Evolutionary conservation across 1,140 invertebrate genomes (phyloP), one percentile per base, ranked within the genome.

Genomic region (Myzus persicae): DNA sequence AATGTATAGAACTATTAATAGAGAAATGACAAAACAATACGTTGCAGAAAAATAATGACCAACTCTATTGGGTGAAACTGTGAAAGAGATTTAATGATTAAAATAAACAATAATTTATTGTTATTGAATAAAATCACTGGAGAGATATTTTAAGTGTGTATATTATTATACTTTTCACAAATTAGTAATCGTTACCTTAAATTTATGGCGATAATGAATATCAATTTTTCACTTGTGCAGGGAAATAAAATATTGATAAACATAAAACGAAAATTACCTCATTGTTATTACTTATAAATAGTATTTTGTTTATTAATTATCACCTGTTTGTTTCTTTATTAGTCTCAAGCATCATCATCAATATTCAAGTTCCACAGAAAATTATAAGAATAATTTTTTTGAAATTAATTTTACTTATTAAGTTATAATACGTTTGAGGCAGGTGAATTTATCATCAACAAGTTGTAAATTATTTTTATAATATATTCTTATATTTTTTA

Each of bases 21-120:
- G 38, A 42, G 38, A 59, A 90, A 90, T 42, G 54, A 90, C 24
- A 90, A 90, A 90, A 90, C 89, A 67, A 90, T 90, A 67, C 54
- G 26, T 40, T 6, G 26, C 24, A 59, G 26, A 90, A 40, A 40
- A 40, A 90, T 59, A 67, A 90, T 46, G 89, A 90, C 89, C 89
- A 67, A 48, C 67, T 90, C 26, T 90, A 90, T 11, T 8, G 38
- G 38, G 59, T n/a, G 51, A 51, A 51, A 51, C 22, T 51, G 48
- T 22, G 48, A 90, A 90, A 67, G 54, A 90, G 38, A 90, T 90
- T 90, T 42, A 7, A 59, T 44, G 51, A 90, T 59, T 40, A 59
- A 90, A 59, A 59, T 51, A n/a, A 48, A 87, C 11, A 11, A 31
- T n/a, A 22, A 87, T n/a, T 87, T 87, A 40, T 76, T 76, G 59